A percentile compares a stretch with the other conserved stretches of the same genome.
Evolutionary conservation across 2,888 invertebrate genomes (phyloP).

Genomic region (Hoplodrina blanda): DNA sequence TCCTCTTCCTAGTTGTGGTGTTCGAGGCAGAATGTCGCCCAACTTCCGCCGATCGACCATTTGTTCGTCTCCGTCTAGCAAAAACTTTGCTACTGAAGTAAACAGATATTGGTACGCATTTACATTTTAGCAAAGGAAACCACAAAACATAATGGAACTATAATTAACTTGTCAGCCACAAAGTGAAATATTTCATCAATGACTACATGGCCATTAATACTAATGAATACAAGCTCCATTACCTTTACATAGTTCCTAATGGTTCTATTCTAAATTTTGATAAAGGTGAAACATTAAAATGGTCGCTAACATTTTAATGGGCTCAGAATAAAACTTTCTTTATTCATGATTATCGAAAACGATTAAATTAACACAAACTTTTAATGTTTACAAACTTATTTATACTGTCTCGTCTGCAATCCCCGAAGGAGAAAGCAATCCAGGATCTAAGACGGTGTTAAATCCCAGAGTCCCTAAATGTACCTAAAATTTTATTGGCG

Average conservation of each 20-base stretch:
- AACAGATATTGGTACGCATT: constrained; percentile 35
- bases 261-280: constrained; percentile 28
- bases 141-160: constrained; percentile 42
- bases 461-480: constrained; percentile 25
- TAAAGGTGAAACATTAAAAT: constrained; percentile 18
- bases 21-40: constrained; percentile 73
- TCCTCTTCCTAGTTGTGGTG: constrained; percentile 84
- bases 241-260: constrained; percentile 3
- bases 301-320: constrained; percentile 3
- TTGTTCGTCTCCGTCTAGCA: constrained; percentile 56
- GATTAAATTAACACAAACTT: constrained; percentile 25
- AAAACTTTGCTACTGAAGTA: constrained; percentile 48
- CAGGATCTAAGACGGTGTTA: constrained; percentile 12
- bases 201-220: constrained; percentile 35
- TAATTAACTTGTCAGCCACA: constrained; percentile 48
- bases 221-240: constrained; percentile 39
- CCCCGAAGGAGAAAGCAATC: constrained; percentile 19
- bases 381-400: constrained; percentile 9
- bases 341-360: constrained; percentile 8
- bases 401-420: constrained; percentile 4
- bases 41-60: constrained; percentile 77
- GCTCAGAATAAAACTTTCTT: constrained; percentile 1
- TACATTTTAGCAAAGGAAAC: constrained; percentile 38
- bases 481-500: constrained; percentile 30
- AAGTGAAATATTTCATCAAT: constrained; percentile 48